Base-by-base conservation (phyloP, 2,113 vertebrate genomes). In the Eidolon helvum region DNA sequence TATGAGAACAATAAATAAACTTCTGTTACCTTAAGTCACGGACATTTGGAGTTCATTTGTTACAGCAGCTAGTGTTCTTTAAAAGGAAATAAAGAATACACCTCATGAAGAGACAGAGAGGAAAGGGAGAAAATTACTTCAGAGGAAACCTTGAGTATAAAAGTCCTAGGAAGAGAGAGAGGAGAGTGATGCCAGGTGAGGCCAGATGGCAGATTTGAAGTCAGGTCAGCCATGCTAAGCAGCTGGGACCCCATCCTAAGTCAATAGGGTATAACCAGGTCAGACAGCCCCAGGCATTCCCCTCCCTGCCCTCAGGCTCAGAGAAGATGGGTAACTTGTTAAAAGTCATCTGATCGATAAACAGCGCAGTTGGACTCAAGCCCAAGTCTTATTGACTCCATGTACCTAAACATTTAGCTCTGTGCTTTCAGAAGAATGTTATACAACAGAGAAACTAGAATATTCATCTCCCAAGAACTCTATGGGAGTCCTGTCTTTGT, bases 1-100 rank as follows among this genome's bases (percentile, higher is more conserved):
- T 35, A 5, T 5, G 33, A 95, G 92, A 87, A 97, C 86, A 91
- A 35, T 43, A 88, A 88, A 88, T 24, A 74, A 50, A 78, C 63
- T 55, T 38, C 48, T 45, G n/a, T 43, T 72, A 53, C 65, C 95
- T 69, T 84, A 65, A 90, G 40, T 82, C 26, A 4, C 0, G 22
- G 88, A 16, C 38, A 77, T 40, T 30, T 15, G 24, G 16, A 77
- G 66, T 61, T 80, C 48, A 50, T 72, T 55, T 94, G 86, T 40
- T 71, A 43, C 2, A 66, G 90, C 30, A 7, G 12, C 28, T 65
- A 19, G 48, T 33, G 55, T 80, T 88, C 92, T 38, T 77, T 61
- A 61, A 18, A 63, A 30, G 63, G 74, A 71, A 80, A 87, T 75
- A 33, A 96, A 61, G 53, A 79, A 65, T 7, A 63, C 22, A 22